Evolutionary conservation across 2,797 vertebrate genomes (phyloP).

Genomic region (Anniella stebbinsi): DNA sequence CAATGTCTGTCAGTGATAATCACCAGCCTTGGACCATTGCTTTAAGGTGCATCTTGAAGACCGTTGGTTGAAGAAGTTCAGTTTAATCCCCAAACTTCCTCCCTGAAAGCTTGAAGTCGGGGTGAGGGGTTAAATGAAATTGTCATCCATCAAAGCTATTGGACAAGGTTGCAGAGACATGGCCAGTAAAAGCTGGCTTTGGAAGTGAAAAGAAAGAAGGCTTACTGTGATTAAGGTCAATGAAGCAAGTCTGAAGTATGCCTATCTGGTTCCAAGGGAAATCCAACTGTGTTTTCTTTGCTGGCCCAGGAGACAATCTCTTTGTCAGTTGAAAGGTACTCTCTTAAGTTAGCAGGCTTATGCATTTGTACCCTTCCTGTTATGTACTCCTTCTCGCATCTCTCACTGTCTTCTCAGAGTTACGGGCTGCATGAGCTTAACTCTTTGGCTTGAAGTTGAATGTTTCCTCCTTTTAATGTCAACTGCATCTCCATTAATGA

Average conservation of each 20-base stretch:
- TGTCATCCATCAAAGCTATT: not conserved
- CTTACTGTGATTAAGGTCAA: conserved; percentile 13
- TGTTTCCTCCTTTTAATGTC: not conserved
- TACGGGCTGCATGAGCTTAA: not conserved
- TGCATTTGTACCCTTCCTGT: conserved; percentile 27
- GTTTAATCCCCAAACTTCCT: not conserved
- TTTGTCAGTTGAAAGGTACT: not conserved
- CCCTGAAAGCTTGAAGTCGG: not conserved
- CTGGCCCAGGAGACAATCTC: not conserved
- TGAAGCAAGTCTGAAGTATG: not conserved
- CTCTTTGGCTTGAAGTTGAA: conserved; percentile 24
- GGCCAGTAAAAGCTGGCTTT: conserved; percentile 54
- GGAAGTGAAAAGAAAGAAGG: conserved; percentile 18
- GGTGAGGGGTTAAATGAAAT: not conserved
- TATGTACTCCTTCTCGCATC: not conserved
- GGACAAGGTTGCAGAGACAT: conserved; percentile 28
- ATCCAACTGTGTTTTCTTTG: not conserved
- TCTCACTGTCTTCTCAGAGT: not conserved
- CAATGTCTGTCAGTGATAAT: not conserved
- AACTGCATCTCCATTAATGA: not conserved
- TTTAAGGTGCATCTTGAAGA: not conserved
- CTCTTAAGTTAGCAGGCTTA: conserved; percentile 21
- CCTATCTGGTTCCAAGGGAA: conserved; percentile 29
- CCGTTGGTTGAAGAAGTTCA: not conserved
- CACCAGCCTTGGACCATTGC: not conserved